phyloP scores from a whole-genome alignment of 2,113 vertebrate genomes.

The Holacanthus passer region DNA sequence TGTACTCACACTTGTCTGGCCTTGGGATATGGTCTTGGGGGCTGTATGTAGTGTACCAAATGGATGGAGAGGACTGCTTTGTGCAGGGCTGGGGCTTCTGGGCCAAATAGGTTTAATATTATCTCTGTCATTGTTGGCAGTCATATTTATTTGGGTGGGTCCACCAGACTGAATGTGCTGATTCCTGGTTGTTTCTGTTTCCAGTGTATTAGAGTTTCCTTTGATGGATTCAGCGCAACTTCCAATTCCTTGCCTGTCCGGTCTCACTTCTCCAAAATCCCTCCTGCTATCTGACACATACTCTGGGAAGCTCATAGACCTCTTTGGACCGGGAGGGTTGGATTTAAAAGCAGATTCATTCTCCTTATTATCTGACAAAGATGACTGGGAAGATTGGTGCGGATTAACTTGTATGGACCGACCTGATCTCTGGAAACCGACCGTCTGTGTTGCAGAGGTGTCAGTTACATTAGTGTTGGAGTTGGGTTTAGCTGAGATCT shows the following conservation, averaged over 20 bases:
- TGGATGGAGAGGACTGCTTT: constrained; percentile 21
- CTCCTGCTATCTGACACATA: constrained; percentile 49
- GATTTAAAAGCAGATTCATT: constrained; percentile 41
- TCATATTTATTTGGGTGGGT: constrained; percentile 32
- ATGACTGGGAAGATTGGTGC: constrained; percentile 40
- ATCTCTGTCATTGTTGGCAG: constrained; percentile 31
- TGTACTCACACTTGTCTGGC: constrained; percentile 57
- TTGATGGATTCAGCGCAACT: constrained; percentile 38
- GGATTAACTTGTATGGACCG: constrained; percentile 60
- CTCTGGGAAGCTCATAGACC: constrained; percentile 66
- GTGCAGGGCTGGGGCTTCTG: constrained; percentile 43
- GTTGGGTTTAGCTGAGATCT: constrained; percentile 52
- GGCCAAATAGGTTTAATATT: constrained; percentile 25
- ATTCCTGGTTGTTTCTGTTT: constrained; percentile 53
- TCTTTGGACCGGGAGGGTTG: constrained; percentile 43
- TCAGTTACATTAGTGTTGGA: constrained; percentile 38
- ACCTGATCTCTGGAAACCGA: constrained; percentile 59
- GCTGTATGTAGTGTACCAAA: constrained; percentile 56
- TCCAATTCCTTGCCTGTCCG: constrained; percentile 30
- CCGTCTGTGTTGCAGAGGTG: constrained; percentile 27
- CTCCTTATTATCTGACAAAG: constrained; percentile 50
- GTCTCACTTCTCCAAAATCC: constrained; percentile 35
- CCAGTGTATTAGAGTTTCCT: constrained; percentile 41
- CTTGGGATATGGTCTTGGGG: constrained; percentile 41
- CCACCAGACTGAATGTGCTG: constrained; percentile 38